Percentiles rank a stretch among this genome's conserved stretches.
These are phyloP conservation scores for Periparus ater DNA, from an alignment of 2,797 vertebrate species.

Conservation along the genomic window DNA sequence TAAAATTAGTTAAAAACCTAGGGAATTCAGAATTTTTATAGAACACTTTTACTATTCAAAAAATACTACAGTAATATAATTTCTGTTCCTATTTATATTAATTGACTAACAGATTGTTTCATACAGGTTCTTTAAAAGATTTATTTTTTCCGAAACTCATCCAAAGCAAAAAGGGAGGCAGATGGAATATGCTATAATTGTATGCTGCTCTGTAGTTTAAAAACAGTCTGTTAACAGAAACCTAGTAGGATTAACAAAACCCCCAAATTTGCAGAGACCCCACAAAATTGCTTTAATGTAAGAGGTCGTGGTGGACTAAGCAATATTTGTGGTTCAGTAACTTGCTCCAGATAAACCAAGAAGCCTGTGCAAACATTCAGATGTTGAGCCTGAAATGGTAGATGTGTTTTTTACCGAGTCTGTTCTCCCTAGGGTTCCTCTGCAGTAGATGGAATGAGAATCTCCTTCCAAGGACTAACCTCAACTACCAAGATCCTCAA, in stretches of 20 bases:
- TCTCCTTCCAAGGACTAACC: not conserved
- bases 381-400: not conserved
- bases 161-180: conserved; percentile 43
- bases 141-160: conserved; percentile 62
- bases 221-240: conserved; percentile 17
- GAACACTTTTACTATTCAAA: conserved; percentile 60
- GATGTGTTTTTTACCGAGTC: not conserved
- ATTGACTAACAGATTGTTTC: conserved; percentile 62
- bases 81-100: conserved; percentile 64
- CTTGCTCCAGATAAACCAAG: not conserved
- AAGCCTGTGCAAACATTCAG: not conserved
- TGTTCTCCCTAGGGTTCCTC: not conserved
- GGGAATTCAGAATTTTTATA: conserved; percentile 59
- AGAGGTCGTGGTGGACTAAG: not conserved
- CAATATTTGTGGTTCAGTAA: not conserved
- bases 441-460: not conserved
- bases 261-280: not conserved
- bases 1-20: conserved; percentile 72
- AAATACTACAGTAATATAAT: conserved; percentile 54
- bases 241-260: not conserved
- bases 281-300: not conserved
- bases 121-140: conserved; percentile 29
- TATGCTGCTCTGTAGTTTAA: not conserved
- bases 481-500: not conserved
- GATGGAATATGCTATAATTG: not conserved